Conservation (phyloP, 2,113 vertebrate species). For the Clupea harengus region DNA sequence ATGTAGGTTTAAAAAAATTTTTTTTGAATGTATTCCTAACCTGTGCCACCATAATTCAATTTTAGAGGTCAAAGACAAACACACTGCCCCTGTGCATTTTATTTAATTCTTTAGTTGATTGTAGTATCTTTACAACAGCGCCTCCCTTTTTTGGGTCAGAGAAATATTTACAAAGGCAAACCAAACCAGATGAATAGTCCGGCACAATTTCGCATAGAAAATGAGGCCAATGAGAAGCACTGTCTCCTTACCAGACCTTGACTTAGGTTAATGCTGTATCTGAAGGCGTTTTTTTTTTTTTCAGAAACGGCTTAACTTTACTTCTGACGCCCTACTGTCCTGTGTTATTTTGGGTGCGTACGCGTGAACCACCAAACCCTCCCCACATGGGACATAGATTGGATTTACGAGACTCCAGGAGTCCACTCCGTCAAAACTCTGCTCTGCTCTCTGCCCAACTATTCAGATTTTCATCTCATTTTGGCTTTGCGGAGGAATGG, state of each 20-base stretch:
- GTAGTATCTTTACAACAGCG: background rate
- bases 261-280: background rate
- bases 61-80: too few relatives aligned
- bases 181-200: too few relatives aligned
- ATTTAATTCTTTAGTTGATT: background rate
- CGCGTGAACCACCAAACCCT: background rate
- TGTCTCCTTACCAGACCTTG: background rate
- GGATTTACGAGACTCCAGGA: conserved; percentile 4
- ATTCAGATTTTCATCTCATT: conserved; percentile 8
- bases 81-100: background rate
- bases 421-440: background rate
- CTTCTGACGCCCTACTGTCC: background rate
- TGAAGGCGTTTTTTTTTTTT: background rate
- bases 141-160: background rate
- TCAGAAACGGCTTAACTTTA: background rate
- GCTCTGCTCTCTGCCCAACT: background rate
- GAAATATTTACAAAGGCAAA: too few relatives aligned
- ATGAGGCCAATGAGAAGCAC: background rate
- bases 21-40: background rate
- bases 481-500: conserved; percentile 12
- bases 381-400: background rate
- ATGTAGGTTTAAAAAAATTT: too few relatives aligned
- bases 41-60: too few relatives aligned
- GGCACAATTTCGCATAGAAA: too few relatives aligned
- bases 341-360: background rate